Conservation (phyloP, 2,113 vertebrate genomes). For the Meles meles region DNA sequence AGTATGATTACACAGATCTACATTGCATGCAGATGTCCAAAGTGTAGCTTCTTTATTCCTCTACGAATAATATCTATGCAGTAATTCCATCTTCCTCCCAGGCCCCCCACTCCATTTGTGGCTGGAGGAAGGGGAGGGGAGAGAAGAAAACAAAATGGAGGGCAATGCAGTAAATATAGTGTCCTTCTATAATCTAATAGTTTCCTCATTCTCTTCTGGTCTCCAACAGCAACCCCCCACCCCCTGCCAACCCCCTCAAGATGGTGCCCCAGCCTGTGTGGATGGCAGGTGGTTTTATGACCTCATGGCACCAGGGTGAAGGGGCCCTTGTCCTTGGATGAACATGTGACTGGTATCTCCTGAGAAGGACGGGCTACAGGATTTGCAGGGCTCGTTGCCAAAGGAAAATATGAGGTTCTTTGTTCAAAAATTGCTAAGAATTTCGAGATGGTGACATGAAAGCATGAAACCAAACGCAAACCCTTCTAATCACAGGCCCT, state of each 20-base stretch:
- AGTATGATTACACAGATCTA: not conserved
- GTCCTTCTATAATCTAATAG: not conserved
- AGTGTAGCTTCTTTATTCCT: not conserved
- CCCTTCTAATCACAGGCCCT: not conserved
- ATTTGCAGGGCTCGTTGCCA: not conserved
- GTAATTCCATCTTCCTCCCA: not conserved
- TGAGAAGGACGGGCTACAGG: not conserved
- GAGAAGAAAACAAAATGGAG: not conserved
- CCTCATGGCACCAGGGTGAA: not conserved
- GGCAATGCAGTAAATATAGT: not conserved
- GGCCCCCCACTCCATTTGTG: not conserved
- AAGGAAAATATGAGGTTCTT: not conserved
- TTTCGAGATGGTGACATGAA: not conserved
- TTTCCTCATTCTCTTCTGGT: not conserved
- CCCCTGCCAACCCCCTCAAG: not conserved
- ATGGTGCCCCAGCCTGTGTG: not conserved
- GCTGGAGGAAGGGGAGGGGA: not conserved
- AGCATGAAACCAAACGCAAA: fast-evolving
- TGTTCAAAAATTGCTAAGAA: not conserved
- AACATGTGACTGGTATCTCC: not conserved
- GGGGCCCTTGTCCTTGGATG: not conserved
- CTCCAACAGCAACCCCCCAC: fast-evolving
- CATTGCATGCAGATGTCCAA: not conserved
- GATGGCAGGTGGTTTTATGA: not conserved
- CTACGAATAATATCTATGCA: not conserved